Evolutionary conservation across 2,113 vertebrate species (phyloP).

Genomic region (Sterna hirundo): DNA sequence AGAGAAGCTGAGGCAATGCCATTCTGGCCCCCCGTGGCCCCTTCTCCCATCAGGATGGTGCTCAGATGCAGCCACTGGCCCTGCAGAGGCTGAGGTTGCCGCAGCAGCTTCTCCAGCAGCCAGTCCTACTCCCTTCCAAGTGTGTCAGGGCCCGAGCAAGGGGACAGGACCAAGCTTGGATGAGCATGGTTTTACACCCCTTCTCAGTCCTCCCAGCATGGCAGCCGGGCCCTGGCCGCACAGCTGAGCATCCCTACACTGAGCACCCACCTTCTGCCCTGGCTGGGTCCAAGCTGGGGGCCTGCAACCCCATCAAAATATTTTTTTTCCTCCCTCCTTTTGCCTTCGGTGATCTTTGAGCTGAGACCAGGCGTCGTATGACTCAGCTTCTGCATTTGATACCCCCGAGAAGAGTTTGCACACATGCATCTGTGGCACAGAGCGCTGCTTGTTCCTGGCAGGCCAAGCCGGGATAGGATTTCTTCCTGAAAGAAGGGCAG

Average conservation of each 20-base stretch:
- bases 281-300: not conserved
- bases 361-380: not conserved
- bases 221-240: accelerated
- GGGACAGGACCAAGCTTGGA: not conserved
- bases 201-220: not conserved
- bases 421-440: not conserved
- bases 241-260: not conserved
- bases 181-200: not conserved
- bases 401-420: not conserved
- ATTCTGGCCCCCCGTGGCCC: not conserved
- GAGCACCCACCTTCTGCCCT: not conserved
- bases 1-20: not conserved
- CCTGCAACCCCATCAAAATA: not conserved
- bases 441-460: not conserved
- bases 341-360: constrained; percentile 23
- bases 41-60: not conserved
- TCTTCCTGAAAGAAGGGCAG: not conserved
- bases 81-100: not conserved
- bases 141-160: not conserved
- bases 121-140: not conserved
- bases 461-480: not conserved
- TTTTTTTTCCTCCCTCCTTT: not conserved
- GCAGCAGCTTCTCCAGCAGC: not conserved
- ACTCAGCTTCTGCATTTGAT: constrained; percentile 58
- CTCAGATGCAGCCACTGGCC: not conserved